phyloP scores from a whole-genome alignment of 2,888 invertebrate genomes.

The Meganola albula region DNA sequence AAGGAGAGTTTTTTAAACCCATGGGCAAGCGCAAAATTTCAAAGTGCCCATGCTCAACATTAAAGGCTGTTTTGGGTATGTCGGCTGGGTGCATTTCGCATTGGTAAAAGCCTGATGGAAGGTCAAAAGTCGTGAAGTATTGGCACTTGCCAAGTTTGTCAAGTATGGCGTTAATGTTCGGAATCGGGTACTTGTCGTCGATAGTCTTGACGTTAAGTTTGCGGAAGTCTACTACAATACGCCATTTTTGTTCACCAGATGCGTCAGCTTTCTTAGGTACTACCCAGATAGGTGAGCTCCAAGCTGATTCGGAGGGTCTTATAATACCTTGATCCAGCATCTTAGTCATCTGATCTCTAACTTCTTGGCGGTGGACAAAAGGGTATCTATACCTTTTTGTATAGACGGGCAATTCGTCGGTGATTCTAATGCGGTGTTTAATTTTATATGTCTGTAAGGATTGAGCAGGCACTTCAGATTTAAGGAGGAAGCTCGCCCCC shows the following conservation, averaged over 20 bases:
- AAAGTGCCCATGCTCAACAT: neutral
- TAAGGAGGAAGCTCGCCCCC: too few relatives aligned
- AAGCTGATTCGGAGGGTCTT: neutral
- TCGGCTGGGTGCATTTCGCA: neutral
- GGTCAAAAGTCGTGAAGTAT: conserved; percentile 1
- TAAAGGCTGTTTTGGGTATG: neutral
- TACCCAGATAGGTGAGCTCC: neutral
- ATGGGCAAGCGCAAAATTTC: neutral
- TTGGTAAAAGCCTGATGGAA: neutral
- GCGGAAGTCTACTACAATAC: conserved; percentile 2
- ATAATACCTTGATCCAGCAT: neutral
- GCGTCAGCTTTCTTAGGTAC: conserved; percentile 5
- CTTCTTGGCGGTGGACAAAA: too few relatives aligned
- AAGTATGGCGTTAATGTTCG: neutral
- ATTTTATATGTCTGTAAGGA: too few relatives aligned
- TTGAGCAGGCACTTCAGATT: too few relatives aligned
- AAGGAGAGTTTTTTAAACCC: neutral
- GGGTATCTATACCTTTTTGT: too few relatives aligned
- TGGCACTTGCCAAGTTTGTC: conserved; percentile 5
- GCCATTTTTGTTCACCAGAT: conserved; percentile 5
- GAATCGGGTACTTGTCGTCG: conserved; percentile 4
- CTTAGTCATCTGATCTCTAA: too few relatives aligned
- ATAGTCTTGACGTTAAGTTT: conserved; percentile 4
- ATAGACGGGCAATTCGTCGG: too few relatives aligned
- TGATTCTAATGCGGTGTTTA: too few relatives aligned